A percentile compares a stretch with the other conserved stretches of the same genome.
Evolutionary conservation across 1,140 invertebrate genomes (phyloP).

Genomic region (Agrypnia vestita): DNA sequence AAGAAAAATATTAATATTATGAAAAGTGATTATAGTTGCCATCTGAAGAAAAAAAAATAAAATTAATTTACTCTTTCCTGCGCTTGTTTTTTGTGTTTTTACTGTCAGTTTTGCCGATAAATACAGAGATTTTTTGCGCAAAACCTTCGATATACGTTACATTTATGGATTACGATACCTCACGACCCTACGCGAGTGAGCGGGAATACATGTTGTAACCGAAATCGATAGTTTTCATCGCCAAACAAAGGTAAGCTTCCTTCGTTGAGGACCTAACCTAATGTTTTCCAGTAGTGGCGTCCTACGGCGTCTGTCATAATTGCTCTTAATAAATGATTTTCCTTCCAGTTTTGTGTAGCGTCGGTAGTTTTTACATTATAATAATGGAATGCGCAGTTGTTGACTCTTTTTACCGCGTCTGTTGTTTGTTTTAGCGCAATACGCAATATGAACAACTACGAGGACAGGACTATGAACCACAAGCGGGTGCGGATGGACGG

Average conservation of each 20-base stretch:
- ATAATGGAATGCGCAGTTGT: neutral
- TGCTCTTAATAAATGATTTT: conserved; percentile 15
- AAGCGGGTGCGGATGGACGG: conserved; percentile 72
- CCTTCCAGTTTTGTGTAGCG: conserved; percentile 58
- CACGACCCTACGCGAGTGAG: conserved; percentile 38
- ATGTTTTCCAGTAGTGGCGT: conserved; percentile 70
- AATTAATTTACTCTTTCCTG: conserved; percentile 53
- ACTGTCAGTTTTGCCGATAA: conserved; percentile 55
- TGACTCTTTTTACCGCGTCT: neutral
- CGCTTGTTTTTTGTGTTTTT: conserved; percentile 55
- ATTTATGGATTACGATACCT: conserved; percentile 53
- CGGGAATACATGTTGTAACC: conserved; percentile 52
- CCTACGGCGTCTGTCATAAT: conserved; percentile 72
- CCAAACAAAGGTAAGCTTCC: conserved; percentile 70
- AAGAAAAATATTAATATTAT: conserved; percentile 51
- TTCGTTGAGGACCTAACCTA: conserved; percentile 71
- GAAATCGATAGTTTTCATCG: conserved; percentile 55
- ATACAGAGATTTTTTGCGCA: conserved; percentile 48
- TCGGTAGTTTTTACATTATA: neutral
- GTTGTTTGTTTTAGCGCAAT: conserved; percentile 55
- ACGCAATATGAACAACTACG: conserved; percentile 71
- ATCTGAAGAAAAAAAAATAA: conserved; percentile 56
- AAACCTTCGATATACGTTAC: conserved; percentile 17
- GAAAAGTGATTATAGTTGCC: conserved; percentile 55
- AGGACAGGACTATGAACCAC: conserved; percentile 72